Conservation (phyloP, 1,140 invertebrate species). For the Oryctes rhinoceros region DNA sequence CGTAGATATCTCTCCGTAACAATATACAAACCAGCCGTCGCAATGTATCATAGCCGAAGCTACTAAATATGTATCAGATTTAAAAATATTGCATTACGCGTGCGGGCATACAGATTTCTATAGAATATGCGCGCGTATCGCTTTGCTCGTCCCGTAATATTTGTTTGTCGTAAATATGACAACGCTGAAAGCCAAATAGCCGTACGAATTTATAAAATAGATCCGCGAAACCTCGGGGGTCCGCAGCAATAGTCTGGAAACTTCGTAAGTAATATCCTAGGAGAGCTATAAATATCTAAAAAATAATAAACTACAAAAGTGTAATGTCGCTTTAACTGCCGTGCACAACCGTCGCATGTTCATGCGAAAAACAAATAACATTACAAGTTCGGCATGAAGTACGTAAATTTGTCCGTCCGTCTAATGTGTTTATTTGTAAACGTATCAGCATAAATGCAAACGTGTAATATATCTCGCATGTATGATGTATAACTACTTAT, state of each 20-base stretch:
- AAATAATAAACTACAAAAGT: slow-evolving; percentile 22
- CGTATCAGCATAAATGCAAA: neutral
- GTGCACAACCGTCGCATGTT: neutral
- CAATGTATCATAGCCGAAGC: neutral
- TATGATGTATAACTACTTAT: neutral
- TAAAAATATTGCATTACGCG: slow-evolving; percentile 1
- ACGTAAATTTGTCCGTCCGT: slow-evolving; percentile 11
- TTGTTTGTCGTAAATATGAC: slow-evolving; percentile 30
- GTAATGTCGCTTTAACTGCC: slow-evolving; percentile 23
- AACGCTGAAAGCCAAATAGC: slow-evolving; percentile 24
- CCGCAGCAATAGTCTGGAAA: slow-evolving; percentile 26
- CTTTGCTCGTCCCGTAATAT: neutral
- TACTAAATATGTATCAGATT: slow-evolving; percentile 36
- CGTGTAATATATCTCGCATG: slow-evolving; percentile 6
- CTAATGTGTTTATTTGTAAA: slow-evolving; percentile 2
- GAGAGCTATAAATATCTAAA: slow-evolving; percentile 27
- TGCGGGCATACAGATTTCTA: neutral
- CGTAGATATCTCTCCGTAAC: neutral
- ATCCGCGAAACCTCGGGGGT: slow-evolving; percentile 10
- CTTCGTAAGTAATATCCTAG: slow-evolving; percentile 29
- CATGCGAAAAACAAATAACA: slow-evolving; percentile 18
- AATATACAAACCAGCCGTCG: slow-evolving; percentile 3
- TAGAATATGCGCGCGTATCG: neutral
- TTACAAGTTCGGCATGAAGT: neutral
- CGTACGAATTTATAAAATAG: slow-evolving; percentile 32